Evolutionary conservation across 2,797 vertebrate genomes (phyloP).

Genomic region (Gadopsis bispinosus): DNA sequence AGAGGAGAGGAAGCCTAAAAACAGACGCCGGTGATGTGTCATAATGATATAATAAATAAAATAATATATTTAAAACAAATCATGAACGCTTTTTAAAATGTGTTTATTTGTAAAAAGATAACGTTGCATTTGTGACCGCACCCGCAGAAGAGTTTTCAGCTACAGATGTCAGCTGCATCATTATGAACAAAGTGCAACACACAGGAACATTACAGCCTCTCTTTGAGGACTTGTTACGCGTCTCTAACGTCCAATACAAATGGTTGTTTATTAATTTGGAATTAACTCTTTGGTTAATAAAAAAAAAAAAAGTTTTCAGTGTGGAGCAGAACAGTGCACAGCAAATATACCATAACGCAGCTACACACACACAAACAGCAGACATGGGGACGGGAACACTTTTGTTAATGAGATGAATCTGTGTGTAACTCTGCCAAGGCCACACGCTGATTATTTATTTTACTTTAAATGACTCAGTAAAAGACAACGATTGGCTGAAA

Average conservation of each 20-base stretch:
- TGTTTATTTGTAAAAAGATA: too few relatives aligned
- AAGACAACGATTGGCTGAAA: neutral
- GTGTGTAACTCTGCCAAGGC: neutral
- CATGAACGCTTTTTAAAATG: too few relatives aligned
- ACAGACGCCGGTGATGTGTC: too few relatives aligned
- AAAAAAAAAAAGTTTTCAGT: neutral
- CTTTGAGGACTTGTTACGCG: neutral
- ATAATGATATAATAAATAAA: too few relatives aligned
- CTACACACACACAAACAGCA: constrained; percentile 12
- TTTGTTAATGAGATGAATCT: neutral
- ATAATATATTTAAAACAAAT: too few relatives aligned
- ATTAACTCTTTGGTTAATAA: neutral
- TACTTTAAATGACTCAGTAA: neutral
- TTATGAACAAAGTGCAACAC: neutral
- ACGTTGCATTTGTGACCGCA: neutral
- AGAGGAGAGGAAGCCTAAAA: too few relatives aligned
- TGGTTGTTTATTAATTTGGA: neutral
- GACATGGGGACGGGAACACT: neutral
- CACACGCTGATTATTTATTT: neutral
- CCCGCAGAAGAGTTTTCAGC: neutral
- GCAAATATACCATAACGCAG: constrained; percentile 8
- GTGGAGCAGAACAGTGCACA: neutral
- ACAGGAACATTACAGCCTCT: neutral
- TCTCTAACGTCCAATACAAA: neutral
- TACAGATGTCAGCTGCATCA: neutral